Percentiles rank a stretch among this genome's conserved stretches.
These are phyloP conservation scores for Drosophila kikkawai DNA, from an alignment of 1,140 invertebrate genomes.

Conservation along the genomic window DNA sequence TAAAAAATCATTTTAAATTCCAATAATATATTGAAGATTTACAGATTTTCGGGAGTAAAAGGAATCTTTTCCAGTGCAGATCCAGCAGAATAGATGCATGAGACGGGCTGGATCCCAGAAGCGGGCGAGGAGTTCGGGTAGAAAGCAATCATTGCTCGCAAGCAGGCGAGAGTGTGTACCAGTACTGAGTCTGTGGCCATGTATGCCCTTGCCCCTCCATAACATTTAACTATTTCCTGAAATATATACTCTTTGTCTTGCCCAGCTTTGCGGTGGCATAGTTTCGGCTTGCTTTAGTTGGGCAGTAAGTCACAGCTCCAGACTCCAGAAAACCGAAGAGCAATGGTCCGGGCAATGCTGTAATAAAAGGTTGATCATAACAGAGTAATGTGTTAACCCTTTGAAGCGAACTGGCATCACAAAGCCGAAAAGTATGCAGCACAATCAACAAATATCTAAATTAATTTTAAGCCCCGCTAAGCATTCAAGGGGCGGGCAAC, in stretches of 20 bases:
- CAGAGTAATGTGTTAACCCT: conserved; percentile 2
- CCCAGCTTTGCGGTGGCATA: conserved; percentile 46
- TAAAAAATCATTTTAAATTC: not conserved
- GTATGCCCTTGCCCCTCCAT: conserved; percentile 24
- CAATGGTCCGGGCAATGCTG: conserved; percentile 34
- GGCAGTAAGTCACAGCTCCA: conserved; percentile 36
- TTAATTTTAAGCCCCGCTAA: conserved; percentile 36
- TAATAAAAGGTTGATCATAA: conserved; percentile 45
- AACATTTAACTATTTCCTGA: conserved; percentile 51
- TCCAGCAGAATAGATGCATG: conserved; percentile 19
- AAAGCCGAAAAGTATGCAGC: conserved; percentile 46
- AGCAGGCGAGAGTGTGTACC: not conserved
- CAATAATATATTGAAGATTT: not conserved
- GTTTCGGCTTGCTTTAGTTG: conserved; percentile 33
- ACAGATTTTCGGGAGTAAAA: not conserved
- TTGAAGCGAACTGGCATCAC: not conserved
- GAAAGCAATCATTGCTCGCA: conserved; percentile 47
- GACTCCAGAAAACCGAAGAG: conserved; percentile 14
- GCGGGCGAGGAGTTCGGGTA: conserved; percentile 9
- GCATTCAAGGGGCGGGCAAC: conserved; percentile 1
- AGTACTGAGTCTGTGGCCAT: conserved; percentile 9
- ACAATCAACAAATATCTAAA: conserved; percentile 30
- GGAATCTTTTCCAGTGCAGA: conserved; percentile 3
- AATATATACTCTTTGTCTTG: conserved; percentile 50
- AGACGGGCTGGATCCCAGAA: conserved; percentile 5